Conservation (phyloP, 1,140 invertebrate genomes). For the Hermatobates lingyangjiaoensis region DNA sequence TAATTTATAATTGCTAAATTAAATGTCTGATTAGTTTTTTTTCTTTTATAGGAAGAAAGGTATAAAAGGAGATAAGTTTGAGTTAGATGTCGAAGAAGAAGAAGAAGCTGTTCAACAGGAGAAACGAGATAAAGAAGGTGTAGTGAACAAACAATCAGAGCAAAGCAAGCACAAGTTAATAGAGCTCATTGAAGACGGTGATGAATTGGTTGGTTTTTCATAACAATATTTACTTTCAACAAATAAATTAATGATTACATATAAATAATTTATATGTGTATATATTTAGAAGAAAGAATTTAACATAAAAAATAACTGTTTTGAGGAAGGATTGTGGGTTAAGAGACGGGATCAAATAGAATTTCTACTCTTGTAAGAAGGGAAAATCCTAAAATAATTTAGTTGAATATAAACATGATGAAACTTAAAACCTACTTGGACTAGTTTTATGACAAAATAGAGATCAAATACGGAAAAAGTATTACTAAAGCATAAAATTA, state of each 20-base stretch:
- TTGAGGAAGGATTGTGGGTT: background rate
- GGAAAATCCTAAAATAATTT: background rate
- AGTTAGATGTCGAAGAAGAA: background rate
- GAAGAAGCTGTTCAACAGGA: too few relatives aligned
- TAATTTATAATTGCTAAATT: too few relatives aligned
- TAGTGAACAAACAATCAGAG: background rate
- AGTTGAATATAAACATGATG: too few relatives aligned
- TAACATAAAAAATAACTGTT: background rate
- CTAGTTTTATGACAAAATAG: too few relatives aligned
- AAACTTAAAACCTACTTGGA: too few relatives aligned
- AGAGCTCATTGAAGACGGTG: background rate
- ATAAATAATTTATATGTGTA: background rate
- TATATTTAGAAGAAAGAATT: background rate
- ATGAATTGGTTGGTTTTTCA: background rate
- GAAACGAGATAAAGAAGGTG: background rate
- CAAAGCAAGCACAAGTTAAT: background rate
- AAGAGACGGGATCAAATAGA: background rate
- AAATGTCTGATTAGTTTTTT: too few relatives aligned
- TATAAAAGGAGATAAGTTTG: background rate
- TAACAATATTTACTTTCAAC: too few relatives aligned
- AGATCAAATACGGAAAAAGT: too few relatives aligned
- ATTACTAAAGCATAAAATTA: too few relatives aligned
- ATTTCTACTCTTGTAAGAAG: background rate
- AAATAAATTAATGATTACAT: background rate
- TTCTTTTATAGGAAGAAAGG: background rate